These are phyloP conservation scores for Daboia siamensis DNA, from an alignment of 2,113 vertebrate genomes.

Conservation along the genomic window DNA sequence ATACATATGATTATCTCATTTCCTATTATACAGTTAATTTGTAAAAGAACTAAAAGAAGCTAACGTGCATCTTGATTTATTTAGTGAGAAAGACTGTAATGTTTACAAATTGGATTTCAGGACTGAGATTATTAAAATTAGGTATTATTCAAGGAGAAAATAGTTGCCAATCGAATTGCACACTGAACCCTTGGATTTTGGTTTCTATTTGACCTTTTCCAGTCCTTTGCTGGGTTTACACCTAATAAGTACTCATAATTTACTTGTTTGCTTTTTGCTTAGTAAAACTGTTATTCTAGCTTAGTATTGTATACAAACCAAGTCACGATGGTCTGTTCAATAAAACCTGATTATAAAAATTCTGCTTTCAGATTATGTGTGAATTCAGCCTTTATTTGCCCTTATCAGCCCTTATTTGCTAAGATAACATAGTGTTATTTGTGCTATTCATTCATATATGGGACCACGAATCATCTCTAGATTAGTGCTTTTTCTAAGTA, in stretches of 20 bases:
- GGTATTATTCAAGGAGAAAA: rapidly evolving
- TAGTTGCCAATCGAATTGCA: background rate
- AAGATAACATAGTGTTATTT: background rate
- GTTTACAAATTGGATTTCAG: background rate
- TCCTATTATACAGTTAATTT: background rate
- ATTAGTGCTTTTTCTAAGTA: background rate
- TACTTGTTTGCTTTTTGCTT: background rate
- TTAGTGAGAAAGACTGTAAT: background rate
- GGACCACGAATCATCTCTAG: background rate
- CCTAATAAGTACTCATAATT: background rate
- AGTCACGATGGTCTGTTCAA: background rate
- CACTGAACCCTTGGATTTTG: background rate
- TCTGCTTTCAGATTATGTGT: background rate
- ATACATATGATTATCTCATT: background rate
- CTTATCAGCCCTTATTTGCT: background rate
- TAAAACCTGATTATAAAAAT: background rate
- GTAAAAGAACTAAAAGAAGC: background rate
- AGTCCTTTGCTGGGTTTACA: background rate
- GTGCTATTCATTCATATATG: background rate
- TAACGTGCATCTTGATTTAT: background rate
- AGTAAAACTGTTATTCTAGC: background rate
- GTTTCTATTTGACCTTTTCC: background rate
- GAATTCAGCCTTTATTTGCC: background rate
- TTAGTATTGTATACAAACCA: background rate
- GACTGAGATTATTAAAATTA: conserved; percentile 1